A percentile compares a stretch with the other conserved stretches of the same genome.
These are phyloP conservation scores for Porites cylindrica DNA, from an alignment of 92 coral and sea anemone genomes.

Conservation along the genomic window DNA sequence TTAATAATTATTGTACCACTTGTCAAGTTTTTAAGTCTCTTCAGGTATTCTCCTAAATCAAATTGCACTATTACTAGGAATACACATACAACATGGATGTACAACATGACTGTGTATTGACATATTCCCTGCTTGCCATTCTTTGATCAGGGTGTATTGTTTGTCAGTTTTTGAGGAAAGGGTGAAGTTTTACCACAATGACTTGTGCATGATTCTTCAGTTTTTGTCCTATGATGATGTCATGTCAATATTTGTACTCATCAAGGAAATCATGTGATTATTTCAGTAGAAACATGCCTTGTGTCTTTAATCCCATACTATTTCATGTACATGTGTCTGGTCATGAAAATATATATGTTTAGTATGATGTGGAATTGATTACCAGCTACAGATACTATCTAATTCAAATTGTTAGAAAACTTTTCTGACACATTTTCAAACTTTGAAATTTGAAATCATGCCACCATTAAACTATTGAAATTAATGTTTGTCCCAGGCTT, in stretches of 20 bases:
- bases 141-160: too few species aligned
- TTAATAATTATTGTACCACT: background rate
- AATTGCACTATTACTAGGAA: background rate
- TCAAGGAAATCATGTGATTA: background rate
- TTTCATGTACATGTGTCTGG: background rate
- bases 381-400: too few species aligned
- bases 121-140: too few species aligned
- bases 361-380: too few species aligned
- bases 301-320: background rate
- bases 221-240: slow-evolving; percentile 13
- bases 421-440: too few species aligned
- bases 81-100: too few species aligned
- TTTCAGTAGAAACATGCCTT: background rate
- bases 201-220: background rate
- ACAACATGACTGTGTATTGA: background rate
- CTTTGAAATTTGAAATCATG: too few species aligned
- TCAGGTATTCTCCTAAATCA: background rate
- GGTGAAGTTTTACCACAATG: background rate
- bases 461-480: too few species aligned
- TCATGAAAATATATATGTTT: background rate
- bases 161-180: background rate
- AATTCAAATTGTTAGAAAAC: too few species aligned
- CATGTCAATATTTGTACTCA: background rate
- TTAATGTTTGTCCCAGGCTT: too few species aligned
- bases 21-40: background rate